These are phyloP conservation scores for Myiotriccus ornatus DNA, from an alignment of 2,797 vertebrate species.

Conservation along the genomic window DNA sequence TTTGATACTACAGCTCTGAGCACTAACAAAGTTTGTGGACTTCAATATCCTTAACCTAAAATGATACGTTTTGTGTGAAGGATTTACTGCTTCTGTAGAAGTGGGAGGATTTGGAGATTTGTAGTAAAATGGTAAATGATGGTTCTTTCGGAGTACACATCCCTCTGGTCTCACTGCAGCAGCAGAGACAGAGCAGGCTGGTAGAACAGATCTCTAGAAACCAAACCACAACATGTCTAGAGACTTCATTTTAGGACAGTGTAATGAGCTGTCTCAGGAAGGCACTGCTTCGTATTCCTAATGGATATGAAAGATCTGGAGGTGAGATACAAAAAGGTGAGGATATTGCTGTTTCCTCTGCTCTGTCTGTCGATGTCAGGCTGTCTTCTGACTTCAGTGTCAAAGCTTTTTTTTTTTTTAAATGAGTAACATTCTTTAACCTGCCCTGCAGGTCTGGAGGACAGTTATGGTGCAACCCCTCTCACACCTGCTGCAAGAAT, in stretches of 20 bases:
- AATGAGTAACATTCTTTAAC: neutral
- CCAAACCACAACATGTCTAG: neutral
- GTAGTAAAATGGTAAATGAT: neutral
- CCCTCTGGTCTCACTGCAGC: neutral
- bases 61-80: neutral
- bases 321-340: neutral
- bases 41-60: neutral
- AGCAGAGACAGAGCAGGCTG: neutral
- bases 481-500: conserved; percentile 94
- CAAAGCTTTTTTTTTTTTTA: neutral
- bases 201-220: neutral
- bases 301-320: neutral
- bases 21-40: neutral
- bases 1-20: neutral
- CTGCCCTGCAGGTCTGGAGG: conserved; percentile 75
- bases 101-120: neutral
- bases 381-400: neutral
- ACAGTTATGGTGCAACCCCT: conserved; percentile 84
- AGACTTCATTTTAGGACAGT: neutral
- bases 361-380: neutral
- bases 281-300: neutral
- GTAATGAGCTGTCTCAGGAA: neutral
- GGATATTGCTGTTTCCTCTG: neutral
- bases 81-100: neutral
- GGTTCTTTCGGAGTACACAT: neutral